A percentile compares a stretch with the other conserved stretches of the same genome.
Evolutionary conservation across 2,797 vertebrate genomes (phyloP).

Genomic region (Myoxocephalus aenaeus): DNA sequence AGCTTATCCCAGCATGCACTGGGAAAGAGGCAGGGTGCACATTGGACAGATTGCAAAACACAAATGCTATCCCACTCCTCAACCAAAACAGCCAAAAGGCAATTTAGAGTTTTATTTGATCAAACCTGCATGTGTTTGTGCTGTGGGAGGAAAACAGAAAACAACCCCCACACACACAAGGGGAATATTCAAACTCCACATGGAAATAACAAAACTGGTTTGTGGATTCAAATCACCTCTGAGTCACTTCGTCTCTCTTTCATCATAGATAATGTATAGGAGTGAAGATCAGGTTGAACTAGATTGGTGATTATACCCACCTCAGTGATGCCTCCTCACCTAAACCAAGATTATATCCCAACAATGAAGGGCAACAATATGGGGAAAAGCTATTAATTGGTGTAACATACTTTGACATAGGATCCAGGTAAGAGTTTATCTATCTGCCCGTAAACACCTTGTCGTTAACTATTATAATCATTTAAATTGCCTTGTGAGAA

Average conservation of each 20-base stretch:
- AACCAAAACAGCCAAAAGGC: background rate
- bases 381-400: too few species aligned
- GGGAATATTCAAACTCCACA: slow-evolving; percentile 19
- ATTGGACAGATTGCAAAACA: slow-evolving; percentile 7
- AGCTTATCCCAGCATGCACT: background rate
- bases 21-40: background rate
- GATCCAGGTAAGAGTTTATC: background rate
- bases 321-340: background rate
- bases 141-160: background rate
- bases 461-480: background rate
- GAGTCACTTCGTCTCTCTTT: background rate
- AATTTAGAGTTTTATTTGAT: background rate
- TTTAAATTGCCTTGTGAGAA: background rate
- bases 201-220: background rate
- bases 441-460: background rate
- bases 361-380: background rate
- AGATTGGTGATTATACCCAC: background rate
- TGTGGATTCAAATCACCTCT: slow-evolving; percentile 3
- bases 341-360: background rate
- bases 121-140: background rate
- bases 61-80: background rate
- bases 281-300: background rate
- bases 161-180: background rate
- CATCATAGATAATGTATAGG: background rate
- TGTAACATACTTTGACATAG: background rate